Percentiles rank a stretch among this genome's conserved stretches.
phyloP scores from a whole-genome alignment of 1,140 invertebrate genomes.

The Littorina saxatilis region DNA sequence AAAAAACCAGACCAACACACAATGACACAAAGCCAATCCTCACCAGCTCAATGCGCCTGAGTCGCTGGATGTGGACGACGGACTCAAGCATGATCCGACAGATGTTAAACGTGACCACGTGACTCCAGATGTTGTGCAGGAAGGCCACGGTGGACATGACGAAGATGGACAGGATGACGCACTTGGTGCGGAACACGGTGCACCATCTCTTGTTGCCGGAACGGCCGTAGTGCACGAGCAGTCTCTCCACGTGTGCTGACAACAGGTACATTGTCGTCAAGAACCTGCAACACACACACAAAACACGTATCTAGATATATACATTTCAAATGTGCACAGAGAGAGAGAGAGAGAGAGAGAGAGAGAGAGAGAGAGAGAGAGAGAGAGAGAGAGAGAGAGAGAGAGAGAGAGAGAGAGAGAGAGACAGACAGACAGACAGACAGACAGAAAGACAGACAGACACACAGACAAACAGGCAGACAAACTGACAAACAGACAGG shows the following conservation, averaged over 20 bases:
- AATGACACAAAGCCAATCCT: not conserved
- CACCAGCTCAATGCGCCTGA: not conserved
- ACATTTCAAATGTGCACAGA: not conserved
- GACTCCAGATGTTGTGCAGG: constrained; percentile 35
- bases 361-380: not conserved
- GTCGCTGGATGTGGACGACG: not conserved
- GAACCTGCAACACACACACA: constrained; percentile 19
- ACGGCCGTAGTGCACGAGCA: constrained; percentile 9
- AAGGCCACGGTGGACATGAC: constrained; percentile 29
- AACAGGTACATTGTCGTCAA: constrained; percentile 25
- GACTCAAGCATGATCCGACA: constrained; percentile 17
- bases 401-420: not conserved
- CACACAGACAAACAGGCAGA: too few relatives aligned
- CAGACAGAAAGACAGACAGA: too few relatives aligned
- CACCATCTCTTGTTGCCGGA: constrained; percentile 25
- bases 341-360: not conserved
- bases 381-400: not conserved
- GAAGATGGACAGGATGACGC: constrained; percentile 23
- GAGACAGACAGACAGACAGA: not conserved
- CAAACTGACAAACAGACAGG: too few relatives aligned
- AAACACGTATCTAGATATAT: not conserved
- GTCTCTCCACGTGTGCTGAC: constrained; percentile 27
- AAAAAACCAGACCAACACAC: not conserved
- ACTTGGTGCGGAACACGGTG: constrained; percentile 36
- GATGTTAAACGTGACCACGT: constrained; percentile 18